Conservation (phyloP, 2,888 invertebrate species). For the Cordilura impudica region DNA sequence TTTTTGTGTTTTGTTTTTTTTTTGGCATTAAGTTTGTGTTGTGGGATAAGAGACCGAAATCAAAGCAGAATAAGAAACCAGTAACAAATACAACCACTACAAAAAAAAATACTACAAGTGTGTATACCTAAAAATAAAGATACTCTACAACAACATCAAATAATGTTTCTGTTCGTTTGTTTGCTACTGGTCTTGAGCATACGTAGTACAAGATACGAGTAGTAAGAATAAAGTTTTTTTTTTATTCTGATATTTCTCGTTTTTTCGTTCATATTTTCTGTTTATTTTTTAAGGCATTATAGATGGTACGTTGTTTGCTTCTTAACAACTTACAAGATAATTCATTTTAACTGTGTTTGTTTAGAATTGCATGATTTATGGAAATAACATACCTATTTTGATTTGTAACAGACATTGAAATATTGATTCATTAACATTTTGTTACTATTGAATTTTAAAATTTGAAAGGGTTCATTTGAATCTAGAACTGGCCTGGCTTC, state of each 20-base stretch:
- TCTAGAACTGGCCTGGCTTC: no score
- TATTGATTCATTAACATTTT: neutral
- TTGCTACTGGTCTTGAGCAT: constrained; percentile 52
- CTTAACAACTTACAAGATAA: neutral
- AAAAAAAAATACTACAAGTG: neutral
- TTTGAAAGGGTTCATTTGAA: no score
- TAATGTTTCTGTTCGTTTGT: constrained; percentile 10
- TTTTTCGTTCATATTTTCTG: neutral
- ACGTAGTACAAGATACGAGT: neutral
- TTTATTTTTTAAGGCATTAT: neutral
- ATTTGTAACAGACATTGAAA: neutral
- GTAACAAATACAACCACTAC: constrained; percentile 3
- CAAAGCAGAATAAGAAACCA: constrained; percentile 10
- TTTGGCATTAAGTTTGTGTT: neutral
- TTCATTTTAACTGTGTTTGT: neutral
- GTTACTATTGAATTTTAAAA: neutral
- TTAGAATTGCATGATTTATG: neutral
- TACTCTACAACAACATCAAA: constrained; percentile 40
- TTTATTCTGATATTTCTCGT: neutral
- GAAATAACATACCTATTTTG: neutral
- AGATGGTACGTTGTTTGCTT: no score
- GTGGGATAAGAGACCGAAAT: constrained; percentile 1
- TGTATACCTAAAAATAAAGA: neutral
- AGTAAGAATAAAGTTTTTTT: no score
- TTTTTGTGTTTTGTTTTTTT: neutral